Conservation (phyloP, 2,888 invertebrate species). For the Drosophila aldrichi region DNA sequence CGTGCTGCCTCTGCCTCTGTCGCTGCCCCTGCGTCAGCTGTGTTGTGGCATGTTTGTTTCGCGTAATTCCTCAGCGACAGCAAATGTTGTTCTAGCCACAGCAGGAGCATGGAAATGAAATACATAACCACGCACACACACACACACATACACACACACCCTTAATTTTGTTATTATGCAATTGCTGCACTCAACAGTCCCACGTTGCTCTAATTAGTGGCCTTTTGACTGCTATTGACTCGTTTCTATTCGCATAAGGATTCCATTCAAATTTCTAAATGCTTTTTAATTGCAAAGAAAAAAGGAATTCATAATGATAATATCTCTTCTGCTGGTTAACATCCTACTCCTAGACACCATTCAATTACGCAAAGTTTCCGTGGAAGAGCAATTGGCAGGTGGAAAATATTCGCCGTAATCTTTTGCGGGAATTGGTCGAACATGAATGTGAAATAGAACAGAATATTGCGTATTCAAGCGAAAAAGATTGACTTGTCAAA, state of each 20-base stretch:
- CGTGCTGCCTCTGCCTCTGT: slow-evolving; percentile 8
- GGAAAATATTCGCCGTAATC: neutral
- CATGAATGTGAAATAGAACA: no score
- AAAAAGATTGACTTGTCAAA: no score
- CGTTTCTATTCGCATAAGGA: slow-evolving; percentile 17
- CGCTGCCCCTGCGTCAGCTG: neutral
- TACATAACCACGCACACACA: slow-evolving; percentile 2
- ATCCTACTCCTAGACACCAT: neutral
- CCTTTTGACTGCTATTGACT: slow-evolving; percentile 32
- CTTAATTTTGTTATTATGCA: slow-evolving; percentile 32
- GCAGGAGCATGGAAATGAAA: slow-evolving; percentile 14
- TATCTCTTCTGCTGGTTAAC: neutral
- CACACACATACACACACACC: neutral
- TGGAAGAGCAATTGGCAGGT: neutral
- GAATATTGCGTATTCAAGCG: no score
- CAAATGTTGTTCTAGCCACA: slow-evolving; percentile 25
- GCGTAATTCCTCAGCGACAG: slow-evolving; percentile 68
- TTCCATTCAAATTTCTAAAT: slow-evolving; percentile 35
- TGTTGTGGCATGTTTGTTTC: slow-evolving; percentile 66
- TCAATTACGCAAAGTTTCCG: neutral
- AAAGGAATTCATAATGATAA: slow-evolving; percentile 6
- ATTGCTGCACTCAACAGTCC: slow-evolving; percentile 7
- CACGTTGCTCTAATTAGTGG: slow-evolving; percentile 48
- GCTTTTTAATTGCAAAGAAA: slow-evolving; percentile 18
- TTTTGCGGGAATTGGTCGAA: neutral